Evolutionary conservation across 2,113 vertebrate genomes (phyloP).

Genomic region (Grammomys surdaster): DNA sequence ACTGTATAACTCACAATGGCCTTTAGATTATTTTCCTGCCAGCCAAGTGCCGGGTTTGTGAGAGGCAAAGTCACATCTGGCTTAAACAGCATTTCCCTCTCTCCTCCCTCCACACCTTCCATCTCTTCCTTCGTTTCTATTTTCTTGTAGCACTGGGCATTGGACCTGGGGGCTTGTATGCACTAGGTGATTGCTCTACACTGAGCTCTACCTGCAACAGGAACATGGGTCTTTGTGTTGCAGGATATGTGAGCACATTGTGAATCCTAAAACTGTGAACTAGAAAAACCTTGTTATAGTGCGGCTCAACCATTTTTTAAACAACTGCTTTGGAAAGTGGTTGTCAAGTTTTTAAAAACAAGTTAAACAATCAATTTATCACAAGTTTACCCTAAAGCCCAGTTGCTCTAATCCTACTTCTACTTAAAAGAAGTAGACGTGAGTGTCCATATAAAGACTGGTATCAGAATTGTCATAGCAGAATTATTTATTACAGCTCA

Average conservation of each 20-base stretch:
- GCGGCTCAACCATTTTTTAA: too few relatives aligned
- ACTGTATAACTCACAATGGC: neutral
- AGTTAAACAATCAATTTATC: neutral
- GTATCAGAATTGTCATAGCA: neutral
- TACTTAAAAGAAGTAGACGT: neutral
- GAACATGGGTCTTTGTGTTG: neutral
- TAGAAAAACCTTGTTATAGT: too few relatives aligned
- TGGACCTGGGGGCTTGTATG: too few relatives aligned
- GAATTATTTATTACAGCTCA: neutral
- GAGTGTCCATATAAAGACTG: neutral
- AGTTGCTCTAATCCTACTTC: neutral
- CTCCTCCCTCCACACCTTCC: too few relatives aligned
- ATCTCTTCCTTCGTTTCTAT: neutral
- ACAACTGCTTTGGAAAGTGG: neutral
- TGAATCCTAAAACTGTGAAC: too few relatives aligned
- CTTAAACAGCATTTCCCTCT: neutral
- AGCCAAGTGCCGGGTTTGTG: neutral
- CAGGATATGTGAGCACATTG: too few relatives aligned
- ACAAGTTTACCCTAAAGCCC: neutral
- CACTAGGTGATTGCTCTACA: too few relatives aligned
- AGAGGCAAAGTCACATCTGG: neutral
- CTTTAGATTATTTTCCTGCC: neutral
- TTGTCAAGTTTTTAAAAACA: conserved; percentile 6
- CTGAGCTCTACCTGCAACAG: neutral
- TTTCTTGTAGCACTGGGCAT: neutral